A percentile compares a stretch with the other conserved stretches of the same genome.
Evolutionary conservation across 1,140 invertebrate genomes (phyloP).

Genomic region (Brachionus rubens): DNA sequence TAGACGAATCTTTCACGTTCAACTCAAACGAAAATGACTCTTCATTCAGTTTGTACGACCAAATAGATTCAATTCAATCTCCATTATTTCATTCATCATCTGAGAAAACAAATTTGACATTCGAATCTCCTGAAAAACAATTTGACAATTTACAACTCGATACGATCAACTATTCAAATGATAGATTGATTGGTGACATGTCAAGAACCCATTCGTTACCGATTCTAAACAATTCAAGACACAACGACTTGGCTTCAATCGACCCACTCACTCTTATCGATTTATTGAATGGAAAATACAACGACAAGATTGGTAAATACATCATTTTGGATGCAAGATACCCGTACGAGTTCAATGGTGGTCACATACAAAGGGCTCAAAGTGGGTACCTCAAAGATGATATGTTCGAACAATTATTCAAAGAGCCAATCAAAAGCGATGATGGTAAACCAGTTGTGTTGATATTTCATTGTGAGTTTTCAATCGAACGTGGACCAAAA

Average conservation of each 20-base stretch:
- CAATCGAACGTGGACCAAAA: slow-evolving; percentile 84
- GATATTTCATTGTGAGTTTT: slow-evolving; percentile 98
- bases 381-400: slow-evolving; percentile 78
- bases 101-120: background rate
- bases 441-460: slow-evolving; percentile 69
- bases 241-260: slow-evolving; percentile 27
- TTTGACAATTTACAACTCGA: too few species aligned
- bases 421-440: slow-evolving; percentile 56
- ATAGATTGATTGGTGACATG: slow-evolving; percentile 33
- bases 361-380: slow-evolving; percentile 79
- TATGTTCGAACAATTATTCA: slow-evolving; percentile 64
- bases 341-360: slow-evolving; percentile 91
- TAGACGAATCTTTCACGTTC: slow-evolving; percentile 10
- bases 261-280: background rate
- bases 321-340: slow-evolving; percentile 69
- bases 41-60: slow-evolving; percentile 6
- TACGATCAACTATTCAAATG: too few species aligned
- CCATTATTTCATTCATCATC: background rate
- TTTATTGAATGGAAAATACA: background rate
- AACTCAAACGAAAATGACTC: background rate
- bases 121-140: too few species aligned
- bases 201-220: background rate
- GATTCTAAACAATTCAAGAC: background rate
- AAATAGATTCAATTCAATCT: background rate
- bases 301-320: slow-evolving; percentile 5